Base-by-base conservation (phyloP, 2,888 invertebrate species). In the Tenthredo amoena region DNA sequence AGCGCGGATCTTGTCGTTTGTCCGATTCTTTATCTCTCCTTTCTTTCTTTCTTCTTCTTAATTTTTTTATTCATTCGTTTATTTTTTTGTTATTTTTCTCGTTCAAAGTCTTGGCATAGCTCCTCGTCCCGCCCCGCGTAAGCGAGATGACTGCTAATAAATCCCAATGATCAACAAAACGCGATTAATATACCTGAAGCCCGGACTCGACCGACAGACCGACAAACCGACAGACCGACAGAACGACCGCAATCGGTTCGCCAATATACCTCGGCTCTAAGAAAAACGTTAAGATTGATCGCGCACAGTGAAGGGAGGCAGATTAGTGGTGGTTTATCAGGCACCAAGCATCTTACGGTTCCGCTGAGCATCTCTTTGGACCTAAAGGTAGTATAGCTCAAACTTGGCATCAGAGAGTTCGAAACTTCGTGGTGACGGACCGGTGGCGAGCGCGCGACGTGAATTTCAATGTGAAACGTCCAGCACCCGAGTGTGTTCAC, bases 401-500 rank as follows among this genome's bases (percentile, higher is more conserved):
- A 81, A 81, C n/a, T 37, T 81, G 77, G 79, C 77, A 86, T 43
- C 84, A 84, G 84, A 84, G 86, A 86, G 86, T 31, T 65, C n/a
- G 83, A 47, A 83, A 47, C 68, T 47, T 47, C 68, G 81, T 87
- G 88, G 87, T 89, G 91, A 90, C 90, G 90, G 90, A 88, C 88
- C 90, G 89, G 88, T 87, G 87, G 88, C 88, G 88, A 88, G 89
- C 89, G 91, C 91, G 91, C 90, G 91, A 91, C 89, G 90, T 91
- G 92, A 91, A 92, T 92, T 91, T 92, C 91, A 92, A 92, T 91
- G 91, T 91, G 91, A 89, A 89, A 83, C 87, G 86, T 85, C 87
- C 89, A 89, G 91, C 89, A 91, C 91, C 91, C 91, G 90, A 91
- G 91, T 91, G 91, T 91, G 91, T 92, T 91, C 92, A 89, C 90